Base-by-base conservation (phyloP, 1,140 invertebrate genomes). In the Heliconius eleuchia region DNA sequence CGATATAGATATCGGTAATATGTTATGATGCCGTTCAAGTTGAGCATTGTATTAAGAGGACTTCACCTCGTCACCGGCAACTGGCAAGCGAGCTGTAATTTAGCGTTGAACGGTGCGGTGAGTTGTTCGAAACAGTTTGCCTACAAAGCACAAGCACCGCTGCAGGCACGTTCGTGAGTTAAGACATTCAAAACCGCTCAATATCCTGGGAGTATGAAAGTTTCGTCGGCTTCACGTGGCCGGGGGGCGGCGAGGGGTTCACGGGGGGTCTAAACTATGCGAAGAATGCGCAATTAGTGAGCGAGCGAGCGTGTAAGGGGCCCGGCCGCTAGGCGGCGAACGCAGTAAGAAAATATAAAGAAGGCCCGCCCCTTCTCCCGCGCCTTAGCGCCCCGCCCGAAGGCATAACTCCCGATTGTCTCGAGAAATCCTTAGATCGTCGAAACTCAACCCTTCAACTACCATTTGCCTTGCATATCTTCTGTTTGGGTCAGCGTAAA, bases 211-310 rank as follows among this genome's bases (percentile, higher is more conserved):
- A 89, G 91, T 91, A 92, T 91, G 92, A 94, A 94, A 93, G 88
- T 94, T 94, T 93, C 88, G 89, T 86, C 89, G 91, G 89, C 89
- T 91, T 91, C 89, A 90, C 88, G 90, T 92, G 92, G 92, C 92
- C 88, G 91, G 91, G 91, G 91, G 90, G 85, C 84, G 89, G 88
- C 86, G 88, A 87, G 88, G 89, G 89, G 90, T 91, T 85, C 88
- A 90, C 88, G 90, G 92, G 93, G 94, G 95, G 96, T 95, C 95
- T 96, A 97, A 97, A 97, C 97, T 97, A 97, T 97, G 96, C 96
- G 96, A 97, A 97, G 97, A 97, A 97, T 97, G 96, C 97, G 97
- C 97, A 97, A 97, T 97, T 97, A 97, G 97, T 97, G 96, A 97
- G 96, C 96, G 96, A 96, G 95, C 95, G 95, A 95, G 91, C 89